phyloP scores from a whole-genome alignment of 2,797 vertebrate species.

The Acrossocheilus fasciatus region DNA sequence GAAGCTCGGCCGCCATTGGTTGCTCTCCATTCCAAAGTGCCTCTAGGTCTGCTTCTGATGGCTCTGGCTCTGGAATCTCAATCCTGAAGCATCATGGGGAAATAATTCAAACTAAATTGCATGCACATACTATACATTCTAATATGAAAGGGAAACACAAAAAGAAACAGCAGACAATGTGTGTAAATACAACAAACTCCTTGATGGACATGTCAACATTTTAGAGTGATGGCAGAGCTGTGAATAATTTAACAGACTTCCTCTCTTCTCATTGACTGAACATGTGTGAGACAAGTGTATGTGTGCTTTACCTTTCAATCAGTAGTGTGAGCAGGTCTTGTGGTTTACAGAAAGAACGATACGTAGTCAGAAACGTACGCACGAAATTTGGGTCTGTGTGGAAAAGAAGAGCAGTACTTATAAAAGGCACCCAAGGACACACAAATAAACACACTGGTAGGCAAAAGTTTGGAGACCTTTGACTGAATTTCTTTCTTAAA shows the following conservation, averaged over 20 bases:
- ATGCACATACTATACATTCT: neutral
- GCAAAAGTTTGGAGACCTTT: neutral
- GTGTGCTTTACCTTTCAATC: conserved; percentile 86
- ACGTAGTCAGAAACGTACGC: conserved; percentile 97
- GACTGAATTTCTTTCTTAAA: neutral
- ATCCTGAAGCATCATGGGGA: conserved; percentile 79
- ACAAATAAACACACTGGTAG: neutral
- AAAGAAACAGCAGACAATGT: neutral
- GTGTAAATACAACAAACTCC: neutral
- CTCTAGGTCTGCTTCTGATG: conserved; percentile 90
- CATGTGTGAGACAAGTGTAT: neutral
- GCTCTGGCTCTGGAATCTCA: conserved; percentile 96
- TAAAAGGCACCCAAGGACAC: neutral
- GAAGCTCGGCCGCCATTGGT: conserved; percentile 92
- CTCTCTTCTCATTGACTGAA: neutral
- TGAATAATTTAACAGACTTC: neutral
- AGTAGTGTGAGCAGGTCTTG: conserved; percentile 92
- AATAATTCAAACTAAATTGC: neutral
- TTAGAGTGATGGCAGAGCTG: neutral
- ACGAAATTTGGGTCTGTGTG: conserved; percentile 96
- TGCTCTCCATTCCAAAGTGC: conserved; percentile 96
- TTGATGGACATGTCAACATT: neutral
- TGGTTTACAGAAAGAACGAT: conserved; percentile 98
- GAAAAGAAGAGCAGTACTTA: neutral
- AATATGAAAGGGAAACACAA: conserved; percentile 3